These are phyloP conservation scores for Heliothis subflexa DNA, from an alignment of 1,140 invertebrate genomes.

Conservation along the genomic window DNA sequence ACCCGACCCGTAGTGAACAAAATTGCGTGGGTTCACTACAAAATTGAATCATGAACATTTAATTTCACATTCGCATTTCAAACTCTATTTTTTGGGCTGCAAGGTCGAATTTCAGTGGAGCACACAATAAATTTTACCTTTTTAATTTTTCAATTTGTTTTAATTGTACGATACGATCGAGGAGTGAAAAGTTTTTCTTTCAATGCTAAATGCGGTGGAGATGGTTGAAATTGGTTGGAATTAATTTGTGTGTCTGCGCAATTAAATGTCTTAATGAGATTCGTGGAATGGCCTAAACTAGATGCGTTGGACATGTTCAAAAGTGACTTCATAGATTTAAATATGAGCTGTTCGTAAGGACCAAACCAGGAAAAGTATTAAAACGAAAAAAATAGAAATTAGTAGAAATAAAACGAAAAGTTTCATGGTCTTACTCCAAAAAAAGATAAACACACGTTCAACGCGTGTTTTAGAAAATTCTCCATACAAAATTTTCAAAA, in stretches of 20 bases:
- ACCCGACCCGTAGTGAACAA: slow-evolving; percentile 66
- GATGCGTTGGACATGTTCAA: no score
- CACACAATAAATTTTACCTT: slow-evolving; percentile 58
- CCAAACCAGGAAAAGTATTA: not conserved
- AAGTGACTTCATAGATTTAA: no score
- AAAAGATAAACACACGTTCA: no score
- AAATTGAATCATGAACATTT: slow-evolving; percentile 77
- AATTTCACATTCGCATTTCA: slow-evolving; percentile 56
- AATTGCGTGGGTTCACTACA: slow-evolving; percentile 73
- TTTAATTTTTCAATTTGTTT: slow-evolving; percentile 59
- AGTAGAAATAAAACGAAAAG: not conserved
- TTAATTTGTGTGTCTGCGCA: slow-evolving; percentile 5
- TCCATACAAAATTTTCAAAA: no score
- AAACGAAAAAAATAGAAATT: not conserved
- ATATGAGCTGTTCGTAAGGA: no score
- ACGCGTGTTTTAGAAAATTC: no score
- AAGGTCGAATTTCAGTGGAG: not conserved
- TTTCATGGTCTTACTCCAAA: no score
- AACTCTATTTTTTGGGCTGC: slow-evolving; percentile 14
- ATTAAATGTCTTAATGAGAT: not conserved
- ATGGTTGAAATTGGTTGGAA: not conserved
- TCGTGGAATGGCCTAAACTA: no score
- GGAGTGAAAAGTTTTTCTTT: slow-evolving; percentile 44
- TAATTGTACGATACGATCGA: slow-evolving; percentile 52
- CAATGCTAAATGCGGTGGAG: slow-evolving; percentile 27